phyloP scores from a whole-genome alignment of 2,888 invertebrate species.

The Reticulitermes lucifugus region DNA sequence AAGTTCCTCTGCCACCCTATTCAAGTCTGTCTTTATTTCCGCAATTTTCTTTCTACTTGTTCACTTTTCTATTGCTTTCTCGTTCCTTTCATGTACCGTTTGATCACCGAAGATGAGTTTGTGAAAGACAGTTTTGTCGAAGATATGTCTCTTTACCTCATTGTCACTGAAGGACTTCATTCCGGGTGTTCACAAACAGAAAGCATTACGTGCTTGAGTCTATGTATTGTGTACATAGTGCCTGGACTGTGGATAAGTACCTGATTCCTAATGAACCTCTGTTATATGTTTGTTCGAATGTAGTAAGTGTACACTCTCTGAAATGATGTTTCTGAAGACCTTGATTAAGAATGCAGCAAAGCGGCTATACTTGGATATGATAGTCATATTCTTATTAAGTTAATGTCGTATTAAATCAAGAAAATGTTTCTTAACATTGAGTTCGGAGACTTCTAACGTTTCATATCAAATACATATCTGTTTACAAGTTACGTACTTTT shows the following conservation, averaged over 20 bases:
- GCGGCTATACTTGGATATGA: too few relatives aligned
- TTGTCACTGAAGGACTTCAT: neutral
- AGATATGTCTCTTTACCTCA: neutral
- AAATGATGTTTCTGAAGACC: too few relatives aligned
- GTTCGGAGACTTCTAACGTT: too few relatives aligned
- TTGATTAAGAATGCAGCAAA: too few relatives aligned
- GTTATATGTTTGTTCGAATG: too few relatives aligned
- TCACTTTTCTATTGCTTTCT: neutral
- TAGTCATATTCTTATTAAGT: too few relatives aligned
- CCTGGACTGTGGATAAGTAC: neutral
- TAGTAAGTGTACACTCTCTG: too few relatives aligned
- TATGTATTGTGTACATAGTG: neutral
- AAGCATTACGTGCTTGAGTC: neutral
- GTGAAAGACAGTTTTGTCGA: slow-evolving; percentile 1
- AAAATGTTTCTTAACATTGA: too few relatives aligned
- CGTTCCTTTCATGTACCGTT: neutral
- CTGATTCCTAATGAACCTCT: neutral
- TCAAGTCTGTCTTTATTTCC: neutral
- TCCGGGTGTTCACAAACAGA: neutral
- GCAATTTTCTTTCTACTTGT: slow-evolving; percentile 10
- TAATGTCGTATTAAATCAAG: too few relatives aligned
- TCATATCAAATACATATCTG: too few relatives aligned
- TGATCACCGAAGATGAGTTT: slow-evolving; percentile 25
- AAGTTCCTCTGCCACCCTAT: neutral
- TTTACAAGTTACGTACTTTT: too few relatives aligned